phyloP scores from a whole-genome alignment of 2,888 invertebrate species.

The Stenchaetothrips biformis region DNA sequence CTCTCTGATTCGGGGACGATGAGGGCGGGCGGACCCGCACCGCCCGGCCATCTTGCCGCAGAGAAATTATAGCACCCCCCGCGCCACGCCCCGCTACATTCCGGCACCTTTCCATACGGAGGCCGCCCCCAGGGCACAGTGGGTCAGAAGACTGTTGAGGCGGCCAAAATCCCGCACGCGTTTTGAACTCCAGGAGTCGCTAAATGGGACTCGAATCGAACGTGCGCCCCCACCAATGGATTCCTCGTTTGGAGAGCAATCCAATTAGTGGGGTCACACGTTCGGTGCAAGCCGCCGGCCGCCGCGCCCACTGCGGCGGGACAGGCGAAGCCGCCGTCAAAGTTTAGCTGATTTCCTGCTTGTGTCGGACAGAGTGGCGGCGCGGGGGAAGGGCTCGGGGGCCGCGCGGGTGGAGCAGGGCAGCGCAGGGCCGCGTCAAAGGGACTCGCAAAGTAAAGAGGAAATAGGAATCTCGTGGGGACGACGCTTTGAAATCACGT shows the following conservation, averaged over 20 bases:
- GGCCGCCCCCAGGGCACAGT: background rate
- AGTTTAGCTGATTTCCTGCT: too few species aligned
- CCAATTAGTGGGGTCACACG: too few species aligned
- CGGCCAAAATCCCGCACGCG: too few species aligned
- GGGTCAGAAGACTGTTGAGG: too few species aligned
- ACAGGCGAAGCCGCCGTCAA: background rate
- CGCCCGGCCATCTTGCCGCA: constrained; percentile 10
- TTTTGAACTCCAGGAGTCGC: too few species aligned
- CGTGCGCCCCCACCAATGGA: too few species aligned
- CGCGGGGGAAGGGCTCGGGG: too few species aligned
- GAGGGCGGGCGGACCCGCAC: background rate
- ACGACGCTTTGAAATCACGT: background rate
- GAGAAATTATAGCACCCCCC: constrained; percentile 20
- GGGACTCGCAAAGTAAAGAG: constrained; percentile 19
- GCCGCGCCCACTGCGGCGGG: background rate
- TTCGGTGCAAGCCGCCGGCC: too few species aligned
- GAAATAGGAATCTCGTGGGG: constrained; percentile 24
- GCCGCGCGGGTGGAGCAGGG: too few species aligned
- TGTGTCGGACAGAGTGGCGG: too few species aligned
- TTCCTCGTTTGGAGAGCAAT: too few species aligned
- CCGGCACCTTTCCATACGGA: background rate
- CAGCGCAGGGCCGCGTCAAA: background rate
- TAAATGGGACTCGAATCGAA: too few species aligned
- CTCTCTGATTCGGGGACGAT: background rate
- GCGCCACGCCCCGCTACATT: background rate